Base-by-base conservation (phyloP, 2,888 invertebrate genomes). In the Anoplius nigerrimus region DNA sequence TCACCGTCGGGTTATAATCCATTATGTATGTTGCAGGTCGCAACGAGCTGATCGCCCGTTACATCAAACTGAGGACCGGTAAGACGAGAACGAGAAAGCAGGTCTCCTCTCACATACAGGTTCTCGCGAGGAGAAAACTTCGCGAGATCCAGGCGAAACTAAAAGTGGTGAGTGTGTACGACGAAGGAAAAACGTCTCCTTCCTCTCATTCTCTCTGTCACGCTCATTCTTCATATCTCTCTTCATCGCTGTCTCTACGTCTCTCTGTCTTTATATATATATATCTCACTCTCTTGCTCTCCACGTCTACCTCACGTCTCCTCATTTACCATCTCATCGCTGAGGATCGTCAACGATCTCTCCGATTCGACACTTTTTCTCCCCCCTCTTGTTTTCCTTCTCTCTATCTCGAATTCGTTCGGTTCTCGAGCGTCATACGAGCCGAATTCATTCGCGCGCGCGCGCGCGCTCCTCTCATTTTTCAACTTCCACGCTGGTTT, bases 71-170 rank as follows among this genome's bases (percentile, higher is more conserved):
- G 89, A 93, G 99, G 86, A 99, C 99, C 83, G 99, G 99, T 80
- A 99, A 99, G 90, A 99, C 99, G 90, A 94, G 99, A 90, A 99
- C 99, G 89, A 93, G 99, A 89, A 99, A 99, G 91, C 99, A 99
- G 92, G 99, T 99, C 87, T 99, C 99, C 86, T 99, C 98, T 86
- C 99, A 99, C 90, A 99, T 99, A 90, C 99, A 99, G 91, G 99
- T 99, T 88, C 93, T 99, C 89, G 99, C 99, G 82, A 93, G 99
- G 90, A 93, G 99, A 91, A 99, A 98, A 92, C 93, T 98, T 84
- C 94, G 99, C 84, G 99, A 99, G 92, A 96, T 98, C 84, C 98
- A 99, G 90, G 96, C 98, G 85, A 98, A 98, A 93, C 93, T 98
- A 86, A 98, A 98, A 95, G 98, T 97, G 92, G 95, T 96, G 90